phyloP scores from a whole-genome alignment of 1,140 invertebrate genomes.

The Drosophila equinoxialis region DNA sequence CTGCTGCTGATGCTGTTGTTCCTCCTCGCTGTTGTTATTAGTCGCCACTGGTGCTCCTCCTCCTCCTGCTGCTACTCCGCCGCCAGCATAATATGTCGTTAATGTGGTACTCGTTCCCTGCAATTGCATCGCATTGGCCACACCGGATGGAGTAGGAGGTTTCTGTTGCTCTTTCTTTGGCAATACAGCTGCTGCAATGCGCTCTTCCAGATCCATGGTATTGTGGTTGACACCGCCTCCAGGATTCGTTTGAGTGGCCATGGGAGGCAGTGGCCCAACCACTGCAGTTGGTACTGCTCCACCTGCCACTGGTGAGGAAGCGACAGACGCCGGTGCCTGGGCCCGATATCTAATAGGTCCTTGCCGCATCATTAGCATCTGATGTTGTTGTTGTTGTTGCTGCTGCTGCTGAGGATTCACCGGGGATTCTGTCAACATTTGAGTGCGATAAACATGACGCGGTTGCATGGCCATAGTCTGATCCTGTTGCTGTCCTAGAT shows the following conservation, averaged over 20 bases:
- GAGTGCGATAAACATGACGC: conserved; percentile 55
- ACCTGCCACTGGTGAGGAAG: not conserved
- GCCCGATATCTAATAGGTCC: conserved; percentile 45
- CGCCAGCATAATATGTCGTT: conserved; percentile 62
- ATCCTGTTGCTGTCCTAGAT: conserved; percentile 51
- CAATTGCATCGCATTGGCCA: conserved; percentile 47
- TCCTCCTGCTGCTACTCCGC: too few relatives aligned
- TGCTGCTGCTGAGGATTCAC: conserved; percentile 43
- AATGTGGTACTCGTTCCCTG: conserved; percentile 59
- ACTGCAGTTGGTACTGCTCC: conserved; percentile 14
- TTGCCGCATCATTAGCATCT: conserved; percentile 67
- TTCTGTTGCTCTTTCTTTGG: conserved; percentile 71
- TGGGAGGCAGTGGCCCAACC: conserved; percentile 20
- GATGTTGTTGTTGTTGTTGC: conserved; percentile 39
- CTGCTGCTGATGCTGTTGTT: conserved; percentile 34
- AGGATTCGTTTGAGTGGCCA: conserved; percentile 17
- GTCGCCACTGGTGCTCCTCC: conserved; percentile 38
- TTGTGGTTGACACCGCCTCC: not conserved
- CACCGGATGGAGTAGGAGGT: conserved; percentile 5
- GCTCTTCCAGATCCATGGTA: conserved; percentile 65
- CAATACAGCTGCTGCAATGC: conserved; percentile 74
- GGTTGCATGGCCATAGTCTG: conserved; percentile 42
- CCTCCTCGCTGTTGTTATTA: conserved; percentile 53
- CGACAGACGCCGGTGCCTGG: not conserved
- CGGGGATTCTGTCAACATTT: conserved; percentile 43